Percentiles rank a stretch among this genome's conserved stretches.
phyloP scores from a whole-genome alignment of 1,140 invertebrate genomes.

The Penaeus chinensis region DNA sequence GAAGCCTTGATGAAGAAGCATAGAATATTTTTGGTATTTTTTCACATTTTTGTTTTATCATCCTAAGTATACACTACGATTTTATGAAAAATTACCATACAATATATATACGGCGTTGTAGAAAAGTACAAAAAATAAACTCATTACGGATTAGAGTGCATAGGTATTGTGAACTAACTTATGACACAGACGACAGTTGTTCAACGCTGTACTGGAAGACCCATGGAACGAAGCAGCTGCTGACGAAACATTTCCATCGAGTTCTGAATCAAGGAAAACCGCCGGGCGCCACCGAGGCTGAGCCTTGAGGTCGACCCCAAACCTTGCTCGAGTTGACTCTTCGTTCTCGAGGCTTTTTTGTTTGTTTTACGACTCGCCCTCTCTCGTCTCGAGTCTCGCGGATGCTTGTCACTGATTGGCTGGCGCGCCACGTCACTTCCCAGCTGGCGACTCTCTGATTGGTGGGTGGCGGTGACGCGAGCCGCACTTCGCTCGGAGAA shows the following conservation, averaged over 20 bases:
- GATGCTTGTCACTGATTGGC: neutral
- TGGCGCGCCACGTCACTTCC: constrained; percentile 10
- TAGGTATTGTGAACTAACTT: constrained; percentile 63
- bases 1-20: constrained; percentile 59
- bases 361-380: constrained; percentile 29
- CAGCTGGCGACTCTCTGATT: constrained; percentile 27
- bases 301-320: constrained; percentile 26
- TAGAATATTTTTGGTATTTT: constrained; percentile 61
- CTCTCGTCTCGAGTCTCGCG: neutral
- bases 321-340: constrained; percentile 6
- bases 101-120: constrained; percentile 62
- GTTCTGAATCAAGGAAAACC: constrained; percentile 50
- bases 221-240: constrained; percentile 61
- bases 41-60: constrained; percentile 56
- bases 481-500: neutral
- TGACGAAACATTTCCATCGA: constrained; percentile 53
- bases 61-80: constrained; percentile 62
- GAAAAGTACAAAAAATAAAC: constrained; percentile 63
- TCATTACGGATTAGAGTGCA: constrained; percentile 63
- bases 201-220: constrained; percentile 62
- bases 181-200: constrained; percentile 62
- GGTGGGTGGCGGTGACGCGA: constrained; percentile 5
- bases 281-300: constrained; percentile 8
- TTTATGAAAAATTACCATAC: constrained; percentile 63
- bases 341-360: neutral